These are phyloP conservation scores for Drosophila gaucha DNA, from an alignment of 2,888 invertebrate species.

Conservation along the genomic window DNA sequence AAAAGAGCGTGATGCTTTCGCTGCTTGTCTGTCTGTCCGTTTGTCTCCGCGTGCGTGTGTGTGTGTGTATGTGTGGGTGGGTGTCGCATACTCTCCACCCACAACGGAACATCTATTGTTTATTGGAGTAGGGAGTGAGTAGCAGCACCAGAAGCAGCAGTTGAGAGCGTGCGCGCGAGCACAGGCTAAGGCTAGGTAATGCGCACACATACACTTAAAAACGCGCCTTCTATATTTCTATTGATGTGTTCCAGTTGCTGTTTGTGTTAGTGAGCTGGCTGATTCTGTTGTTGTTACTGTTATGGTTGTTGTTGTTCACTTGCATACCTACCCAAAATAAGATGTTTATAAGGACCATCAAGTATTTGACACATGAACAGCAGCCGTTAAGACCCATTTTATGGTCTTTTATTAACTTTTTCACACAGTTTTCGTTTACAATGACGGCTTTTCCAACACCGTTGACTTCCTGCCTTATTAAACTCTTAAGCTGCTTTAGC, in stretches of 20 bases:
- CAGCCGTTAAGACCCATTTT: conserved; percentile 84
- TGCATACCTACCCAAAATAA: conserved; percentile 83
- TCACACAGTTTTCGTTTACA: conserved; percentile 23
- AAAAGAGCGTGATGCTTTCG: conserved; percentile 46
- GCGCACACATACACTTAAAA: conserved; percentile 32
- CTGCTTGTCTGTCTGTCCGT: conserved; percentile 31
- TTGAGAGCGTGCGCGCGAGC: conserved; percentile 64
- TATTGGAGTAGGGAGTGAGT: conserved; percentile 54
- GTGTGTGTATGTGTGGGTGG: conserved; percentile 29
- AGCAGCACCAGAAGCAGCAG: conserved; percentile 30
- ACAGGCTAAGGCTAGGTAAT: conserved; percentile 53
- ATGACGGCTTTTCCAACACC: conserved; percentile 39
- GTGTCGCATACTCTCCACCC: conserved; percentile 44
- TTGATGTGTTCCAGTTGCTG: conserved; percentile 60
- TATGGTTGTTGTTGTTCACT: conserved; percentile 28
- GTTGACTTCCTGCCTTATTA: conserved; percentile 55
- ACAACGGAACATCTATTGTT: conserved; percentile 68
- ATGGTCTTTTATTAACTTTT: conserved; percentile 30
- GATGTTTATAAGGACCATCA: conserved; percentile 84
- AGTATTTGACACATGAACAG: conserved; percentile 84
- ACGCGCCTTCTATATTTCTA: conserved; percentile 22
- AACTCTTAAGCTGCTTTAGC: conserved; percentile 47
- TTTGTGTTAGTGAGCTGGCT: conserved; percentile 38
- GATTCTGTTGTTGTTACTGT: conserved; percentile 37
- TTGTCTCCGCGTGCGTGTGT: conserved; percentile 3